These are phyloP conservation scores for Triops longicaudatus DNA, from an alignment of 1,140 invertebrate species.

Conservation along the genomic window DNA sequence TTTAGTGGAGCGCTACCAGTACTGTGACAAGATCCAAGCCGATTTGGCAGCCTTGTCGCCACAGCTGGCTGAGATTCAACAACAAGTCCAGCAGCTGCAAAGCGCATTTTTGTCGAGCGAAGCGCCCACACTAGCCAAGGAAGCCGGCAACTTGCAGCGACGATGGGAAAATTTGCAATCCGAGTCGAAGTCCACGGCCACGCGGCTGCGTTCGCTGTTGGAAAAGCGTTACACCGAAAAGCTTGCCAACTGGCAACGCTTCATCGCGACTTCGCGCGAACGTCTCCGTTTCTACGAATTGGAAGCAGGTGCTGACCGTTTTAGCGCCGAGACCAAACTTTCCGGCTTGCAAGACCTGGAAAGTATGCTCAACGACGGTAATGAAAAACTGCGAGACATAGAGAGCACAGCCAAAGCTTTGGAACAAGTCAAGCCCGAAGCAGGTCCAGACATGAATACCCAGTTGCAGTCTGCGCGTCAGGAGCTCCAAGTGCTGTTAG, in stretches of 20 bases:
- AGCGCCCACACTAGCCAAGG: slow-evolving; percentile 60
- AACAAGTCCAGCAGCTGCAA: slow-evolving; percentile 56
- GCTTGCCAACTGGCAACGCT: slow-evolving; percentile 65
- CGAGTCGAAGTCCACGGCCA: slow-evolving; percentile 70
- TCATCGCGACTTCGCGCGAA: slow-evolving; percentile 67
- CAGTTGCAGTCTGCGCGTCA: slow-evolving; percentile 33
- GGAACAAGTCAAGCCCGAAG: slow-evolving; percentile 32
- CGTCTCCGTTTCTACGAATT: slow-evolving; percentile 87
- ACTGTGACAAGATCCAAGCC: slow-evolving; percentile 55
- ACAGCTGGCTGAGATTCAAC: slow-evolving; percentile 56
- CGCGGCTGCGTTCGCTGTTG: slow-evolving; percentile 66
- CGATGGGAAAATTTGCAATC: slow-evolving; percentile 60
- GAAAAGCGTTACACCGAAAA: slow-evolving; percentile 83
- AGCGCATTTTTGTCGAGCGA: slow-evolving; percentile 71
- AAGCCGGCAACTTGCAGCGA: slow-evolving; percentile 65
- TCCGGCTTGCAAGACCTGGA: slow-evolving; percentile 68
- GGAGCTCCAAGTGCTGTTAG: slow-evolving; percentile 19
- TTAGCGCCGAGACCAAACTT: slow-evolving; percentile 85
- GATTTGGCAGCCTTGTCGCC: slow-evolving; percentile 52
- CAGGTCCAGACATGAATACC: slow-evolving; percentile 27
- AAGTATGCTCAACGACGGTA: slow-evolving; percentile 50
- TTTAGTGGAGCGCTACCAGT: slow-evolving; percentile 61
- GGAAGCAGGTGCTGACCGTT: slow-evolving; percentile 75
- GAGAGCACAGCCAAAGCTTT: slow-evolving; percentile 32
- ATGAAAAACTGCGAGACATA: slow-evolving; percentile 34